A percentile compares a stretch with the other conserved stretches of the same genome.
phyloP scores from a whole-genome alignment of 2,888 invertebrate species.

The Calameuta pallipes region DNA sequence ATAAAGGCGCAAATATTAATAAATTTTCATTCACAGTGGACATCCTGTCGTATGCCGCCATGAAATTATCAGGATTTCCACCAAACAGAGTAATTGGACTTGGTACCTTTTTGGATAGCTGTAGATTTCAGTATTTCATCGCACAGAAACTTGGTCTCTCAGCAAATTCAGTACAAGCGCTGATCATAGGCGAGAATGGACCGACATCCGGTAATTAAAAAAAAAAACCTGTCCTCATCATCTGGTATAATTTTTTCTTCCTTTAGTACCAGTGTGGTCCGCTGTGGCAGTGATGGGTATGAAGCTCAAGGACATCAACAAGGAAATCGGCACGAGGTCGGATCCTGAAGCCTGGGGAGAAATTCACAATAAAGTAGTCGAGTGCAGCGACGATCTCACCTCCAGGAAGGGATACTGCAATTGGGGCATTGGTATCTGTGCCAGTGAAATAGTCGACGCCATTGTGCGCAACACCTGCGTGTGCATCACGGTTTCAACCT shows the following conservation, averaged over 20 bases:
- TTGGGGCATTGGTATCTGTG: slow-evolving; percentile 69
- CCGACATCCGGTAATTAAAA: slow-evolving; percentile 62
- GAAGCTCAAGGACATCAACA: slow-evolving; percentile 67
- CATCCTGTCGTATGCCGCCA: slow-evolving; percentile 70
- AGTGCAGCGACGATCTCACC: slow-evolving; percentile 67
- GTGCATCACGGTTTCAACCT: slow-evolving; percentile 67
- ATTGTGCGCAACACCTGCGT: slow-evolving; percentile 67
- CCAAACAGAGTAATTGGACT: slow-evolving; percentile 70
- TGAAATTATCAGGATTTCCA: slow-evolving; percentile 72
- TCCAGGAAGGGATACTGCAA: slow-evolving; percentile 69
- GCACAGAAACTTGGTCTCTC: slow-evolving; percentile 68
- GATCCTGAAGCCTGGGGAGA: slow-evolving; percentile 69
- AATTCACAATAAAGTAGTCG: slow-evolving; percentile 69
- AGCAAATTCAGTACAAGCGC: slow-evolving; percentile 68
- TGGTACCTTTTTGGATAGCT: slow-evolving; percentile 72
- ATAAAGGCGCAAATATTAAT: not conserved
- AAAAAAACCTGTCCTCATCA: not conserved
- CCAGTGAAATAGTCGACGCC: slow-evolving; percentile 65
- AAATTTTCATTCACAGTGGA: slow-evolving; percentile 64
- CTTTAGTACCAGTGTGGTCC: slow-evolving; percentile 70
- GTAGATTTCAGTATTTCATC: slow-evolving; percentile 69
- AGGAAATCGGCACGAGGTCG: slow-evolving; percentile 64
- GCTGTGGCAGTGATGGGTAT: slow-evolving; percentile 71
- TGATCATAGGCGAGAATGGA: slow-evolving; percentile 72
- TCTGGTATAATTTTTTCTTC: slow-evolving; percentile 26